Base-by-base conservation (phyloP, 2,888 invertebrate genomes). In the Portevinia maculata region DNA sequence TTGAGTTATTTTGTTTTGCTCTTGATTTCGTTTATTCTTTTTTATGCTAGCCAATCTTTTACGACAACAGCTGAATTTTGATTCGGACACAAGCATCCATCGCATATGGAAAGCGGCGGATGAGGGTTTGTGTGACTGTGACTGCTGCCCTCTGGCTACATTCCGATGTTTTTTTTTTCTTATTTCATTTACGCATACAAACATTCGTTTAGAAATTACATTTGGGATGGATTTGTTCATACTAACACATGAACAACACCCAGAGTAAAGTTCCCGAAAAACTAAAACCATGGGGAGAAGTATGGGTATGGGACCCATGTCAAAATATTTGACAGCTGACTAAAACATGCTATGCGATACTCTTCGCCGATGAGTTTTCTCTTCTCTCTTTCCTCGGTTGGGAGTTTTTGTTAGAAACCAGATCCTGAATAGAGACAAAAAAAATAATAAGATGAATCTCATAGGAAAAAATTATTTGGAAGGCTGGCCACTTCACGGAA, bases 321-420 rank as follows among this genome's bases (percentile, higher is more conserved):
- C 91, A 90, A 91, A 90, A 89, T 86, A 90, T 90, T 90, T 90
- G 90, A 91, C 91, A 90, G 91, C 90, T 90, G 90, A 90, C 90
- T 90, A 88, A 89, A 90, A 89, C 89, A 90, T 87, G 88, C 89
- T 88, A 88, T 88, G 87, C 87, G 88, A 87, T 87, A 86, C 86
- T 83, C 79, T 69, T 67, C 81, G 62, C 44, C 59, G 67, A 37
- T 41, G 46, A 32, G 67, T 64, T 46, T 57, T 69, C 39, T 37
- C 15, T 21, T 39, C 17, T 64, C 57, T 60, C 60, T 65, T 59
- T 67, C 55, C 15, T 60, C 48, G 39, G 24, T 15, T 81, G 52
- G 64, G 34, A 32, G 21, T 32, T 21, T 57, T 65, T 64, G 60
- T 73, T 11, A 37, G 78, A 83, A 78, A 73, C 83, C 65, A 67